These are phyloP conservation scores for Proisotoma minuta DNA, from an alignment of 2,888 invertebrate species.

Conservation along the genomic window DNA sequence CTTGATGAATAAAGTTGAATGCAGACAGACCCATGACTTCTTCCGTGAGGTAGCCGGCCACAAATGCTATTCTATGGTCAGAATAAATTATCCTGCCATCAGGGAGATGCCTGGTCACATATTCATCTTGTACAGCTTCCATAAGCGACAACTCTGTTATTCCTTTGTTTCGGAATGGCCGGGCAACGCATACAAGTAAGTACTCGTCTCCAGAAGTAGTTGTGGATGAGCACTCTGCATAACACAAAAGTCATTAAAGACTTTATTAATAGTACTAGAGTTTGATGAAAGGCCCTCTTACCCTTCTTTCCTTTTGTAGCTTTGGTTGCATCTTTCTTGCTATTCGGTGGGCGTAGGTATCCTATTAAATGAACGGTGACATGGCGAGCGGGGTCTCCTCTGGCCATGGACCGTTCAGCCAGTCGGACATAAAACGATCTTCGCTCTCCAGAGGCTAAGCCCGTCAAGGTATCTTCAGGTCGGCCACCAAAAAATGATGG, in stretches of 20 bases:
- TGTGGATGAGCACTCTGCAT: conserved; percentile 43
- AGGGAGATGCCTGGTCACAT: conserved; percentile 80
- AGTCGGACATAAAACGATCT: conserved; percentile 55
- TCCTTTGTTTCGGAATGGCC: conserved; percentile 65
- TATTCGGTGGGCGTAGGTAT: conserved; percentile 51
- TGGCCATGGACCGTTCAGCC: conserved; percentile 62
- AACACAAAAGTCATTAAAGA: too few relatives aligned
- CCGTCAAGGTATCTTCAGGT: conserved; percentile 46
- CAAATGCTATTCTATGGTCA: conserved; percentile 81
- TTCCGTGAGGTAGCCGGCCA: conserved; percentile 82
- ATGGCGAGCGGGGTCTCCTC: conserved; percentile 67
- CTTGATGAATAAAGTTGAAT: conserved; percentile 82
- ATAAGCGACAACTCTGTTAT: conserved; percentile 62
- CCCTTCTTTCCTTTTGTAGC: conserved; percentile 45
- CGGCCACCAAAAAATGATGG: conserved; percentile 47
- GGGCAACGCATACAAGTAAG: conserved; percentile 57
- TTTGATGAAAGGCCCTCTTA: conserved; percentile 5
- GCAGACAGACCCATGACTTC: conserved; percentile 84
- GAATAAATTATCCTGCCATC: conserved; percentile 85
- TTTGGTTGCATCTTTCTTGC: conserved; percentile 43
- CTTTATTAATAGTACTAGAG: too few relatives aligned
- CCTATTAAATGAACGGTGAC: conserved; percentile 68
- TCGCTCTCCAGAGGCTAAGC: conserved; percentile 50
- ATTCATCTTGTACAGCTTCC: conserved; percentile 73
- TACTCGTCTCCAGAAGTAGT: conserved; percentile 41